Base-by-base conservation (phyloP, 2,113 vertebrate genomes). In the Morone saxatilis region DNA sequence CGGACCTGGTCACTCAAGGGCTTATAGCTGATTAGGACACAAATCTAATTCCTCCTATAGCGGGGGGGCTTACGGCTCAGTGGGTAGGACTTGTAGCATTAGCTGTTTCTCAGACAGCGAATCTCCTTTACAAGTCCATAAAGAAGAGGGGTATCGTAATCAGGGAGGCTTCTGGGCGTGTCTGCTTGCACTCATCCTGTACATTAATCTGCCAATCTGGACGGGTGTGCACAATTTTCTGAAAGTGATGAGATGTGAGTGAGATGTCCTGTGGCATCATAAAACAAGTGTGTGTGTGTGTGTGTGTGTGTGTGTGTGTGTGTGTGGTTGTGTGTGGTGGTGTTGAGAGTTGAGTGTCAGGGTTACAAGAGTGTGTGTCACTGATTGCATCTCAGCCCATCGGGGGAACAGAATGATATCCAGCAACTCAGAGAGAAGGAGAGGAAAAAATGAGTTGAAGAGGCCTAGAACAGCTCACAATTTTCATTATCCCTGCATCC, bases 311-410 rank as follows among this genome's bases (percentile, higher is more conserved):
- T 47, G 54, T 65, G 43, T 31, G 31, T 31, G 31, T 31, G 31
- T 31, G 31, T 31, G 31, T 31, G 31, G 31, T 31, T 31, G 31
- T 31, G 31, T 31, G 67, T 31, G 36, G 45, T 57, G 40, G 75
- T 70, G 87, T 80, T 56, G 38, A 69, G 71, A 76, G 56, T 81
- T 69, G 80, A 83, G 91, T 84, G 80, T 86, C 77, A 72, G 91
- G 65, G 88, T 88, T 89, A 86, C 79, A 76, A 84, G 76, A 88
- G 88, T 87, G 84, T 80, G 86, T 88, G 78, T 77, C 82, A 65
- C 87, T 93, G 91, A 93, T 94, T 94, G 91, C 90, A 92, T 92
- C 85, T 89, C 71, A 85, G 81, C 81, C 79, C 89, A 77, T 93
- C 48, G 69, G 91, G 87, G 68, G 65, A 87, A 88, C 77, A 79